A percentile compares a stretch with the other conserved stretches of the same genome.
Conservation (phyloP, 1,140 invertebrate species). For the Bathynomus jamesi region DNA sequence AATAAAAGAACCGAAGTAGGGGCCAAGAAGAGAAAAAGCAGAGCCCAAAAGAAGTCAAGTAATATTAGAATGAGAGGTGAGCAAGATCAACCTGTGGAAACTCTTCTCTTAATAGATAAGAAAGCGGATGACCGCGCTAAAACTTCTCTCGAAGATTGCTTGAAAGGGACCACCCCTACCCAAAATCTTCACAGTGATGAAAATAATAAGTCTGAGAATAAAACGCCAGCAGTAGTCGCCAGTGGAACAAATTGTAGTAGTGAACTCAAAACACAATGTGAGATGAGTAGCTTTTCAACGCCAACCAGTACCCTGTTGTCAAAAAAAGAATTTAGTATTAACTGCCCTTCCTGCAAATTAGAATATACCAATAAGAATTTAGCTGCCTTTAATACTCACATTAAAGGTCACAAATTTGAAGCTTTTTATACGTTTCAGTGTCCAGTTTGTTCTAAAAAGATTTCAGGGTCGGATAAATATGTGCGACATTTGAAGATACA, state of each 20-base stretch:
- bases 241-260: too few species aligned
- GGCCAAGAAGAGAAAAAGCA: constrained; percentile 34
- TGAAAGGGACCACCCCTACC: too few species aligned
- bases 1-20: constrained; percentile 23
- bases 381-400: background rate
- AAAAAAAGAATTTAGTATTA: background rate
- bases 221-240: too few species aligned
- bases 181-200: too few species aligned
- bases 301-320: too few species aligned
- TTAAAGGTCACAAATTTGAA: background rate
- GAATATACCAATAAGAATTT: background rate
- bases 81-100: too few species aligned
- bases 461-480: background rate
- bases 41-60: constrained; percentile 33
- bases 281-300: too few species aligned
- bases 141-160: too few species aligned
- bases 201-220: too few species aligned
- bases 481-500: background rate
- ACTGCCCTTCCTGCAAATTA: background rate
- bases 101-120: too few species aligned
- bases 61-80: constrained; percentile 28
- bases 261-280: too few species aligned
- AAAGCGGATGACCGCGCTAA: too few species aligned
- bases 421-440: background rate
- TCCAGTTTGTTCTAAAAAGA: background rate